These are phyloP conservation scores for Scomber japonicus DNA, from an alignment of 2,113 vertebrate species.

Conservation along the genomic window DNA sequence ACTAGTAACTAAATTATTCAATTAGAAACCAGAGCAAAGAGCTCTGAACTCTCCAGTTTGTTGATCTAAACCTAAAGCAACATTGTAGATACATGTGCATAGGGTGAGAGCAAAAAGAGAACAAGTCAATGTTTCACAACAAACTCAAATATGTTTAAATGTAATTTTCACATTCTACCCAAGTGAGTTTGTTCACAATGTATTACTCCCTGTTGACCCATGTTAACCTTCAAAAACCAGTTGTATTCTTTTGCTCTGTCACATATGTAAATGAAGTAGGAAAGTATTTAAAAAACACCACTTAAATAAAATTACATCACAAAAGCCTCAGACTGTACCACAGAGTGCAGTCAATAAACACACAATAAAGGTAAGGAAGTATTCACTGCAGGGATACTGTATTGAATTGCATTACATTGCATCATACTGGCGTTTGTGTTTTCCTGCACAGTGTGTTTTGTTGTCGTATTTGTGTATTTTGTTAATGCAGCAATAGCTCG, in stretches of 20 bases:
- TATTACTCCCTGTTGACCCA: background rate
- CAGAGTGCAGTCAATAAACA: conserved; percentile 12
- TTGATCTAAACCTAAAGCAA: background rate
- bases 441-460: conserved; percentile 28
- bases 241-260: background rate
- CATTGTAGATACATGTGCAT: too few species aligned
- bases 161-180: background rate
- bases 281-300: background rate
- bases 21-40: too few species aligned
- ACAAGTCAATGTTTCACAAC: background rate
- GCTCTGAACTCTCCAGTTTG: background rate
- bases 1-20: too few species aligned
- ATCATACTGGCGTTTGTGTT: conserved; percentile 63
- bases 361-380: conserved; percentile 36
- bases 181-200: background rate
- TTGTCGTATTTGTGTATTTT: conserved; percentile 53
- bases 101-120: background rate
- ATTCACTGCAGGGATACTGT: conserved; percentile 27
- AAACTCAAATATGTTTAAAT: background rate
- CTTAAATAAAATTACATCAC: conserved; percentile 6
- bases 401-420: conserved; percentile 66
- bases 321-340: background rate
- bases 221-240: background rate
- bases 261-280: background rate
- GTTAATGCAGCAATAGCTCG: conserved; percentile 50